Base-by-base conservation (phyloP, 1,140 invertebrate genomes). In the Drosophila ficusphila region DNA sequence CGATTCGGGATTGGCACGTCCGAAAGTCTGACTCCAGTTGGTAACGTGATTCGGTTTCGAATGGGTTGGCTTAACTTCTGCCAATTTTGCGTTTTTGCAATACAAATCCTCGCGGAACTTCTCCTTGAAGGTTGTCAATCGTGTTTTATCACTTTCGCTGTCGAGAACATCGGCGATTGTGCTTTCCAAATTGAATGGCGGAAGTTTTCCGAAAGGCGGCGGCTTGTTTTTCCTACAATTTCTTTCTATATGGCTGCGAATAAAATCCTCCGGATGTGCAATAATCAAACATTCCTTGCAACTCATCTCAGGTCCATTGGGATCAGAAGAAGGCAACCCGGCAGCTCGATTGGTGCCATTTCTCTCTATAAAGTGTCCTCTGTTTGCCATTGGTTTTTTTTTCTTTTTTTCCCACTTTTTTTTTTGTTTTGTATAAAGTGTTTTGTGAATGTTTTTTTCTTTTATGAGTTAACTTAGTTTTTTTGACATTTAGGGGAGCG, bases 101-200 rank as follows among this genome's bases (percentile, higher is more conserved):
- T 74, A 78, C 76, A 88, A 77, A 5, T 88, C 74, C 57, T 88
- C 82, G 1, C 62, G 70, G 42, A 88, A 85, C 46, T 89, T 68
- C 29, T 81, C 76, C 25, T 73, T 77, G 42, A 90, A 90, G 4
- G 18, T 36, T 0, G 69, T 34, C 46, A 89, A 86, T 8, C 81
- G 81, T 1, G 85, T 58, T 46, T 89, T 90, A 4, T 69, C 47
- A 8, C 36, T 38, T 29, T 90, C 76, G 2, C 68, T 39, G 33
- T 16, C 46, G 16, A 89, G 11, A 3, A 83, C 2, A 5, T 83
- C 71, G 0, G 52, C 52, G 4, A 89, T 47, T 34, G 8, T 70
- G n/a, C 21, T n/a, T 0, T 2, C 14, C 0, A 60, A 68, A 11
- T 86, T 12, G 7, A 33, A 51, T 0, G 79, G 79, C 14, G 51